These are phyloP conservation scores for Gryllus bimaculatus DNA, from an alignment of 1,140 invertebrate species.

Conservation along the genomic window DNA sequence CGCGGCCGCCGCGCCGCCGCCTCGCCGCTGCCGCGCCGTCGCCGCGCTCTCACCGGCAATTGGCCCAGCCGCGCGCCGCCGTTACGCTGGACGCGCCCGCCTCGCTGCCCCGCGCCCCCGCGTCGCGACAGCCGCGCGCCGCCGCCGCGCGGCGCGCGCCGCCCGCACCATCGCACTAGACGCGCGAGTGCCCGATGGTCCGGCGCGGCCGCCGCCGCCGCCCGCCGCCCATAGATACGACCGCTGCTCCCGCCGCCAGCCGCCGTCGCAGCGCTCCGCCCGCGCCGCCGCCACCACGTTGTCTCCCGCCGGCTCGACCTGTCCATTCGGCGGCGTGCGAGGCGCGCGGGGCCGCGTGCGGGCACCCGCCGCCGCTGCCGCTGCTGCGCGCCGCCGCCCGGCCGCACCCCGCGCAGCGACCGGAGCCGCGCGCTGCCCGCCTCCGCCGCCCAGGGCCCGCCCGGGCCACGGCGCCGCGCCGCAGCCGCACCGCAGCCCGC, in stretches of 20 bases:
- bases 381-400: slow-evolving; percentile 20
- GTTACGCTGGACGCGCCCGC: too few species aligned
- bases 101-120: background rate
- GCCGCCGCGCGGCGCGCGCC: background rate
- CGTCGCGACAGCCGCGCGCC: background rate
- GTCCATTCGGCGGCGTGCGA: too few species aligned
- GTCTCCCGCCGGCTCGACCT: too few species aligned
- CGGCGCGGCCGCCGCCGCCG: background rate
- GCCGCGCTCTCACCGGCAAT: too few species aligned
- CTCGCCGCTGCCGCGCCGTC: background rate
- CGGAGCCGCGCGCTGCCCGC: background rate
- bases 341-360: too few species aligned
- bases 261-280: too few species aligned
- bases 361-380: too few species aligned
- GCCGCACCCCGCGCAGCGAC: slow-evolving; percentile 17
- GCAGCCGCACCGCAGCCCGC: slow-evolving; percentile 29
- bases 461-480: slow-evolving; percentile 23
- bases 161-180: background rate
- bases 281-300: too few species aligned
- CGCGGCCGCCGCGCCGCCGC: background rate
- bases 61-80: too few species aligned
- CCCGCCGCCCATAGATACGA: background rate
- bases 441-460: slow-evolving; percentile 17
- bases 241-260: too few species aligned
- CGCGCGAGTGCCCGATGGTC: background rate